These are phyloP conservation scores for Dicrurus megarhynchus DNA, from an alignment of 2,113 vertebrate genomes.

Conservation along the genomic window DNA sequence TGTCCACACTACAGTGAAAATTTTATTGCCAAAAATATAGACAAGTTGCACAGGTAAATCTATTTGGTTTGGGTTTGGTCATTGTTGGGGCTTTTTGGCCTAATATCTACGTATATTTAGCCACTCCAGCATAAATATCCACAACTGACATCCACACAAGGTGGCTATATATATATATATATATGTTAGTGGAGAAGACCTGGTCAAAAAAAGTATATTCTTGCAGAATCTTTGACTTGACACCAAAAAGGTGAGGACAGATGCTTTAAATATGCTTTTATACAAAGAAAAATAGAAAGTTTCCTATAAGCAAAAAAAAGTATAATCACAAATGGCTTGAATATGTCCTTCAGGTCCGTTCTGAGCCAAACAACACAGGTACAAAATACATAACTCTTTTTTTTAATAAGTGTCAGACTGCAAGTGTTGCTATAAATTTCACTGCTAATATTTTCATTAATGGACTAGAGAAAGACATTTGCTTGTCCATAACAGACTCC, in stretches of 20 bases:
- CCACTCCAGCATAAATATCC: background rate
- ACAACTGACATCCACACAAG: background rate
- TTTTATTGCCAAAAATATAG: background rate
- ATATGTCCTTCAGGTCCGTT: background rate
- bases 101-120: background rate
- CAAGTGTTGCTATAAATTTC: background rate
- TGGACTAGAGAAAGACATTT: background rate
- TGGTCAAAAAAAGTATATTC: background rate
- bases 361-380: background rate
- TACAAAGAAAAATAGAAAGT: background rate
- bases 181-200: background rate
- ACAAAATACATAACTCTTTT: background rate
- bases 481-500: background rate
- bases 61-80: background rate
- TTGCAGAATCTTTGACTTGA: background rate
- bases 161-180: background rate
- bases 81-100: fast-evolving
- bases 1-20: background rate
- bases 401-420: background rate
- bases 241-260: background rate
- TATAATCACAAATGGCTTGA: background rate
- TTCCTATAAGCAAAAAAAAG: background rate
- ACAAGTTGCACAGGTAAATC: background rate
- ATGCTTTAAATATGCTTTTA: background rate
- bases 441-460: background rate